Evolutionary conservation across 23 tunicate species (phyloP).

Genomic region (Halocynthia roretzi): DNA sequence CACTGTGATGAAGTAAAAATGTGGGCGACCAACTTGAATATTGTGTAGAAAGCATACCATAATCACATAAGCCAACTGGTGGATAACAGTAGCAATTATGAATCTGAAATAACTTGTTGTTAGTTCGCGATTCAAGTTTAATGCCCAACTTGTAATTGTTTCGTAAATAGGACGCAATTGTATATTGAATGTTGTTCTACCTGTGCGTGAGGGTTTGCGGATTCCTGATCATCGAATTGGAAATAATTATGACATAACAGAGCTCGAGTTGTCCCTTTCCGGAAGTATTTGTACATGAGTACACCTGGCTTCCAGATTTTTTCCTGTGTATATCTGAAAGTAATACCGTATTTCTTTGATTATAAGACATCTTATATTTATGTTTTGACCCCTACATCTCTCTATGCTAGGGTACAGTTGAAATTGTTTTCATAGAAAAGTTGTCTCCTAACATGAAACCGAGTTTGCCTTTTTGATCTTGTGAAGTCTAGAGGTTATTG

Average conservation of each 20-base stretch:
- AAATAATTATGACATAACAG: constrained; percentile 14
- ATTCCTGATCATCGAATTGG: constrained; percentile 13
- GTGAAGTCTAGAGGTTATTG: no score
- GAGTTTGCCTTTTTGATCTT: no score
- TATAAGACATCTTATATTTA: no score
- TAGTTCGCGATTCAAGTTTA: background rate
- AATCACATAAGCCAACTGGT: constrained; percentile 9
- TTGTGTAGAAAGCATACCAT: constrained; percentile 30
- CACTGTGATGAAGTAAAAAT: constrained; percentile 48
- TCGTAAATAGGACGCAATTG: no score
- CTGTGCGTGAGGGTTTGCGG: constrained; percentile 12
- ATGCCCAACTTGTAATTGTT: background rate
- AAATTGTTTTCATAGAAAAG: no score
- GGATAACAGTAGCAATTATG: constrained; percentile 34
- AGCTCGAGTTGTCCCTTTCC: constrained; percentile 17
- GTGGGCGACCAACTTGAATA: constrained; percentile 46
- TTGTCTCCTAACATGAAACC: no score
- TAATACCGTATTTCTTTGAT: no score
- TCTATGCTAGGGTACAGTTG: no score
- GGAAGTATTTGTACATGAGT: constrained; percentile 11
- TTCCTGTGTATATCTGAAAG: constrained; percentile 10
- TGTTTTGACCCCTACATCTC: no score
- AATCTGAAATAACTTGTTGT: constrained; percentile 22
- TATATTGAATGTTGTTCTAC: background rate
- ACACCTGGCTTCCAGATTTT: constrained; percentile 10